Conservation (phyloP, 1,140 invertebrate species). For the Brachionus asplanchnoidis region DNA sequence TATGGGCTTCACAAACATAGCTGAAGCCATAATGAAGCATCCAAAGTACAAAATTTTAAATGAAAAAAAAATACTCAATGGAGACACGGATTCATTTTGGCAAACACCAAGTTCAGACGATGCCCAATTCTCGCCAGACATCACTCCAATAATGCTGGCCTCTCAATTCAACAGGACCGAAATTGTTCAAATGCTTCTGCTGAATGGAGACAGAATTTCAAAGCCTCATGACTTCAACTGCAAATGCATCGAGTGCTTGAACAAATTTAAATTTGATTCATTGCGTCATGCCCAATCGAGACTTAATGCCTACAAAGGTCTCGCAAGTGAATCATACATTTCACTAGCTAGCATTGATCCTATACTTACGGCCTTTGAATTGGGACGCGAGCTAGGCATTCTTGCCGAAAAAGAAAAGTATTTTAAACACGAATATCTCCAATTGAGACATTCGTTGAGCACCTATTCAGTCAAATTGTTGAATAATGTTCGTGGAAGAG, state of each 20-base stretch:
- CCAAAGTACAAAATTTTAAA: conserved; percentile 47
- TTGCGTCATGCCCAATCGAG: conserved; percentile 49
- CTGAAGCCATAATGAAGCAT: conserved; percentile 54
- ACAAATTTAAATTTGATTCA: conserved; percentile 54
- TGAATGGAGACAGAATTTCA: conserved; percentile 53
- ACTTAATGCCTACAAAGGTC: conserved; percentile 53
- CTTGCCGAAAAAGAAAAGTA: conserved; percentile 41
- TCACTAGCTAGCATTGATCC: conserved; percentile 65
- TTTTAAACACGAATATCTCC: conserved; percentile 58
- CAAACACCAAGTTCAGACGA: conserved; percentile 41
- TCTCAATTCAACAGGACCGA: conserved; percentile 51
- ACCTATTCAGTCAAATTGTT: conserved; percentile 52
- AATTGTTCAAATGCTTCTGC: conserved; percentile 51
- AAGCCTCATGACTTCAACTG: conserved; percentile 63
- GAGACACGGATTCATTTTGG: conserved; percentile 39
- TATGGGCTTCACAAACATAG: conserved; percentile 53
- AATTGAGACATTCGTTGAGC: conserved; percentile 60
- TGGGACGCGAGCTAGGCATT: conserved; percentile 60
- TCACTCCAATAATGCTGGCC: conserved; percentile 51
- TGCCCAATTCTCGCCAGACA: conserved; percentile 50
- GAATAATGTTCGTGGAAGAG: conserved; percentile 52
- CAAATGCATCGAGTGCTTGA: conserved; percentile 61
- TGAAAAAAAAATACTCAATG: conserved; percentile 31
- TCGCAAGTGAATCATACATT: conserved; percentile 61
- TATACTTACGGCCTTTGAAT: conserved; percentile 63